Percentiles rank a stretch among this genome's conserved stretches.
These are phyloP conservation scores for Cactoblastis cactorum DNA, from an alignment of 2,888 invertebrate species.

Conservation along the genomic window DNA sequence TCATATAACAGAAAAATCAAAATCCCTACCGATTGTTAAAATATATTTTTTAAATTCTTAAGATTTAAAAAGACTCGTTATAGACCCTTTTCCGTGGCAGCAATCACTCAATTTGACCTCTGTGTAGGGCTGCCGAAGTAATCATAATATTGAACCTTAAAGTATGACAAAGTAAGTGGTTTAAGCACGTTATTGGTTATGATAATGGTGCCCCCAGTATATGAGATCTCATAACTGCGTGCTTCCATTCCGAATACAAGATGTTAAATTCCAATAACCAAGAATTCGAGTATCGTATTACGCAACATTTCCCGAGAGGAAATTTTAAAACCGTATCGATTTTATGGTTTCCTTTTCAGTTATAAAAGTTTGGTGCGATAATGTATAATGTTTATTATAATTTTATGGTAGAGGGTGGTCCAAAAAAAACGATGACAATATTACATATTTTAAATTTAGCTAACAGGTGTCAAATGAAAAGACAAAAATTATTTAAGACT, in stretches of 20 bases:
- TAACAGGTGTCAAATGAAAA: too few relatives aligned
- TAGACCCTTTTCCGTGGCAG: neutral
- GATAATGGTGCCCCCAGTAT: constrained; percentile 1
- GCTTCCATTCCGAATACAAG: neutral
- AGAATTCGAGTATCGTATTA: constrained; percentile 14
- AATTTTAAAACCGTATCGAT: constrained; percentile 13
- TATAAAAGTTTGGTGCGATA: neutral
- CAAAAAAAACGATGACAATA: too few relatives aligned
- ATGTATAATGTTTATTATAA: too few relatives aligned
- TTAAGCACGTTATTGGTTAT: constrained; percentile 9
- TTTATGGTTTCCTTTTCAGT: neutral
- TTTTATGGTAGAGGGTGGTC: too few relatives aligned
- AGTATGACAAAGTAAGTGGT: too few relatives aligned
- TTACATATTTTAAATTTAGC: too few relatives aligned
- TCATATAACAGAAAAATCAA: too few relatives aligned
- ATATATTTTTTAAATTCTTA: too few relatives aligned
- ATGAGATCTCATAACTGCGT: constrained; percentile 4
- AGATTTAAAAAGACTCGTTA: too few relatives aligned
- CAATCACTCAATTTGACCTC: neutral
- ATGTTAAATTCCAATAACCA: constrained; percentile 14
- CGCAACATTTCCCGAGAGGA: neutral
- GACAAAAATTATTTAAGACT: too few relatives aligned
- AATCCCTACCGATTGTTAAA: too few relatives aligned
- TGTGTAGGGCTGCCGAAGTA: neutral
- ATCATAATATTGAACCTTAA: neutral